Evolutionary conservation across 2,113 vertebrate genomes (phyloP), one percentile per base, ranked within the genome.

Genomic region (Numenius arquata): DNA sequence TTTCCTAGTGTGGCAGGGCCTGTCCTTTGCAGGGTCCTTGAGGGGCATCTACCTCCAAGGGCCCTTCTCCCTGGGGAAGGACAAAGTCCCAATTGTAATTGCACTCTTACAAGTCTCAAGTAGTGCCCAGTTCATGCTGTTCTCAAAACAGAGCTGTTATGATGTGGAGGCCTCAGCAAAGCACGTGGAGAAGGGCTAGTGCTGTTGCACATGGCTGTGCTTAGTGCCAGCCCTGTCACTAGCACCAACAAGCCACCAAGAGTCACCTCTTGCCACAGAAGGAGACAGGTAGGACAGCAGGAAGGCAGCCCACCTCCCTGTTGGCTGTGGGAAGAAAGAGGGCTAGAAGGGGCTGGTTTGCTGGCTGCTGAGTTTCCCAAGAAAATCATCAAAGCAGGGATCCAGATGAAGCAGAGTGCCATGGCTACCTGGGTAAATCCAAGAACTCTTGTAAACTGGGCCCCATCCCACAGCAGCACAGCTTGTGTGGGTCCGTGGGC

Each of bases 141-240:
- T 53, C 55, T 55, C 29, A 17, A 65, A 56, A 11, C 61, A 79
- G 26, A 78, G 22, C 17, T 20, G 53, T 16, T 65, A 26, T 2
- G 5, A 34, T 4, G 12, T 8, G 19, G 43, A 40, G 22, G 32
- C 40, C 30, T n/a, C 61, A 34, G 34, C 5, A 8, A 12, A 36
- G 36, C 16, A 10, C 3, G 2, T 0, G 1, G 45, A 23, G 58
- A 62, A 48, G 47, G 38, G 58, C 15, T 45, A 13, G 34, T 5
- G 58, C 67, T 58, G 25, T 48, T 79, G 56, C 36, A 15, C 55
- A 8, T 8, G 34, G 62, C 19, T 48, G 40, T 56, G 52, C 76
- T 41, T 25, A 27, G 36, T 27, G 55, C 25, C 38, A 75, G 61
- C 41, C 48, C 63, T 15, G 21, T 11, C 79, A 56, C 59, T 65